These are phyloP conservation scores for Otolemur crassicaudatus DNA, from an alignment of 2,797 vertebrate genomes.

Conservation along the genomic window DNA sequence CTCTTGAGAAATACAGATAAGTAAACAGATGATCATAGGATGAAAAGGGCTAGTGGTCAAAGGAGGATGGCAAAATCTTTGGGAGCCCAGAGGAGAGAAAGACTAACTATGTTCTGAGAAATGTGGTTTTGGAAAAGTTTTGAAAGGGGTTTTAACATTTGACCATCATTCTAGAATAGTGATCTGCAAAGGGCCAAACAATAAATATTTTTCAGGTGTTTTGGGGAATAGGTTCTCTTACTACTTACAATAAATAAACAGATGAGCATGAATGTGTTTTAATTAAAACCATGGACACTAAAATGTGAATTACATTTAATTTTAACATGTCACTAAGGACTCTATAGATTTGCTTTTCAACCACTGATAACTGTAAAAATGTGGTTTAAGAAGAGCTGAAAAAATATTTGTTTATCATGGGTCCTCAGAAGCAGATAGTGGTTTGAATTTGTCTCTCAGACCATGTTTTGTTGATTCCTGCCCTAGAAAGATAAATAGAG, in stretches of 20 bases:
- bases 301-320: background rate
- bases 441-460: background rate
- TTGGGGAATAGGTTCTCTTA: background rate
- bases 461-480: background rate
- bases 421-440: background rate
- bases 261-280: background rate
- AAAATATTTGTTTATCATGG: background rate
- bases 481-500: background rate
- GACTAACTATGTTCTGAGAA: background rate
- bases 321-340: background rate
- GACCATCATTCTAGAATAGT: background rate
- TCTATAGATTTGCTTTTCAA: slow-evolving; percentile 45
- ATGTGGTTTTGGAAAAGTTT: background rate
- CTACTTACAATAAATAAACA: background rate
- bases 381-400: background rate
- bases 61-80: slow-evolving; percentile 31
- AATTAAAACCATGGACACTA: background rate
- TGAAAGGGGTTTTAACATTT: background rate
- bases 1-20: background rate
- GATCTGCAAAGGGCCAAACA: background rate
- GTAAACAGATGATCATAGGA: background rate
- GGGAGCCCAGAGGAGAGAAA: background rate
- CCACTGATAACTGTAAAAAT: background rate
- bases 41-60: background rate
- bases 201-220: slow-evolving; percentile 14